Conservation (phyloP, 2,113 vertebrate genomes). For the Limanda limanda region DNA sequence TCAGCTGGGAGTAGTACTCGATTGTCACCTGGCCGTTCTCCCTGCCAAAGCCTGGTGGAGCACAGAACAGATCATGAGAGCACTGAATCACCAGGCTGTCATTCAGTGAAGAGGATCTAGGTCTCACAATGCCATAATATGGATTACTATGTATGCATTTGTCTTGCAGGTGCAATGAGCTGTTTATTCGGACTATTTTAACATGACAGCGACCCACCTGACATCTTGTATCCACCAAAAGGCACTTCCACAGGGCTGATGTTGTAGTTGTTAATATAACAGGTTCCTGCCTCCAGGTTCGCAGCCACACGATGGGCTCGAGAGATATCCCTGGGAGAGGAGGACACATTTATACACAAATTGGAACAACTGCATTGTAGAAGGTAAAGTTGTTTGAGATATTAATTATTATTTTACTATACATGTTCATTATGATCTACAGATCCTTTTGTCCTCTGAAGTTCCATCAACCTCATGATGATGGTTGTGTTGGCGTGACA, state of each 20-base stretch:
- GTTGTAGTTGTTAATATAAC: slow-evolving; percentile 98
- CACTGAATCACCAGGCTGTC: neutral
- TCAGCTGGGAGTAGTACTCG: slow-evolving; percentile 94
- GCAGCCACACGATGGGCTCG: slow-evolving; percentile 92
- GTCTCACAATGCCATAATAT: neutral
- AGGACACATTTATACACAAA: neutral
- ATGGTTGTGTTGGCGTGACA: no score
- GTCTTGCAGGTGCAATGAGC: no score
- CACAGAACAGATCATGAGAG: neutral
- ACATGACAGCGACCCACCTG: slow-evolving; percentile 82
- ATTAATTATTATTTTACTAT: no score
- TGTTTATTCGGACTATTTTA: no score
- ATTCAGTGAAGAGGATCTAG: neutral
- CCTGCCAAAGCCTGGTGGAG: slow-evolving; percentile 90
- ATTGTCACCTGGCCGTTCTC: slow-evolving; percentile 93
- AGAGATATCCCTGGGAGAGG: slow-evolving; percentile 87
- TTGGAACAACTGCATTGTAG: neutral
- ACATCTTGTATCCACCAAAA: slow-evolving; percentile 96
- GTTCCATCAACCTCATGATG: no score
- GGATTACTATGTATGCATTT: no score
- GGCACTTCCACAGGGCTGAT: slow-evolving; percentile 89
- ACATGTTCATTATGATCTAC: no score
- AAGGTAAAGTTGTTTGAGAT: neutral
- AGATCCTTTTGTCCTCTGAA: no score
- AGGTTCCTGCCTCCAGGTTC: slow-evolving; percentile 91